These are phyloP conservation scores for Amazona finschi DNA, from an alignment of 2,797 vertebrate species.

Conservation along the genomic window DNA sequence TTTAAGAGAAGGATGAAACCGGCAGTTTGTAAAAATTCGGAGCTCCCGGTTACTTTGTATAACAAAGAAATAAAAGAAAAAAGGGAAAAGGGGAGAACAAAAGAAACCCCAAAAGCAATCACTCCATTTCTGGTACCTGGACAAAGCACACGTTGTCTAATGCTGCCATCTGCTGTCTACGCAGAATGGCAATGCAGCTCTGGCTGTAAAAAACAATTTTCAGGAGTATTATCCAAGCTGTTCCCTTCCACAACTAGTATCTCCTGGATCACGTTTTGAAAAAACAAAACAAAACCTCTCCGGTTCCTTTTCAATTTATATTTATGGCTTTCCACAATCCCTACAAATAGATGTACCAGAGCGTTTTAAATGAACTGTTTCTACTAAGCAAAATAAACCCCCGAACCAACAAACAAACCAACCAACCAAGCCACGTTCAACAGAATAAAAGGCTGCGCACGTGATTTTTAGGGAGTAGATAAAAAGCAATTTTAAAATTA, in stretches of 20 bases:
- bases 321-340: neutral
- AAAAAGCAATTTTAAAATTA: neutral
- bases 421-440: neutral
- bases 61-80: neutral
- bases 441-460: neutral
- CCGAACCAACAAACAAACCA: neutral
- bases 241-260: neutral
- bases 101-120: conserved; percentile 29
- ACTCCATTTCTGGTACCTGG: neutral
- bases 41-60: neutral
- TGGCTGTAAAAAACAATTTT: neutral
- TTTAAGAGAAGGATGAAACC: neutral
- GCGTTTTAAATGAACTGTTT: neutral
- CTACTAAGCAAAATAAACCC: too few species aligned
- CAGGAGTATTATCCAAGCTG: neutral
- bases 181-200: neutral
- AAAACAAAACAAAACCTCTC: neutral
- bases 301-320: neutral
- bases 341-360: neutral
- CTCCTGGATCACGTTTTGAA: neutral
- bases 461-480: neutral
- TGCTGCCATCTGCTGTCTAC: conserved; percentile 50
- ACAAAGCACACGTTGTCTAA: neutral
- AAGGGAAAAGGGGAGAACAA: conserved; percentile 34
- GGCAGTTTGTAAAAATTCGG: neutral